phyloP scores from a whole-genome alignment of 2,888 invertebrate genomes.

The Hyalella azteca region DNA sequence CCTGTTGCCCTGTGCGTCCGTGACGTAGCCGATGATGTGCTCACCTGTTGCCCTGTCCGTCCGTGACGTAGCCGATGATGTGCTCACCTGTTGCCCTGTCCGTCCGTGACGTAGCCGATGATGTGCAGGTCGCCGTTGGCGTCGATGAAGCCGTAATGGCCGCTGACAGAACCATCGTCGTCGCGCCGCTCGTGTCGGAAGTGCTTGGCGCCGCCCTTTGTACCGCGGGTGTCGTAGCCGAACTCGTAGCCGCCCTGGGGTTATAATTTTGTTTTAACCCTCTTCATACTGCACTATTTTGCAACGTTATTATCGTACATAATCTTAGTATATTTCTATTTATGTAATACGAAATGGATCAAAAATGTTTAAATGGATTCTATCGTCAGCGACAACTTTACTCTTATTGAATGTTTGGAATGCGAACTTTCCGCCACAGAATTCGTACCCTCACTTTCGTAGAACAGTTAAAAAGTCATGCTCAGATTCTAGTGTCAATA shows the following conservation, averaged over 20 bases:
- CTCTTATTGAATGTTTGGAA: no score
- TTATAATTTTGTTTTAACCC: no score
- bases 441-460: no score
- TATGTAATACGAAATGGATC: no score
- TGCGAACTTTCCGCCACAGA: no score
- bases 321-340: no score
- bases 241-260: conserved; percentile 40
- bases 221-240: conserved; percentile 42
- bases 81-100: conserved; percentile 46
- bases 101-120: conserved; percentile 46
- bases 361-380: no score
- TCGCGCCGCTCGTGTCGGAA: conserved; percentile 54
- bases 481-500: no score
- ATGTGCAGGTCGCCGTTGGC: conserved; percentile 53
- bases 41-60: conserved; percentile 46
- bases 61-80: conserved; percentile 43
- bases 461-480: no score
- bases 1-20: conserved; percentile 48
- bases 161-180: conserved; percentile 44
- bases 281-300: no score
- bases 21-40: conserved; percentile 51
- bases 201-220: conserved; percentile 43
- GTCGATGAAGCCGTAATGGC: conserved; percentile 53
- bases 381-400: no score
- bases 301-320: no score